Evolutionary conservation across 1,140 invertebrate genomes (phyloP).

Genomic region (Drosophila pallidifrons): DNA sequence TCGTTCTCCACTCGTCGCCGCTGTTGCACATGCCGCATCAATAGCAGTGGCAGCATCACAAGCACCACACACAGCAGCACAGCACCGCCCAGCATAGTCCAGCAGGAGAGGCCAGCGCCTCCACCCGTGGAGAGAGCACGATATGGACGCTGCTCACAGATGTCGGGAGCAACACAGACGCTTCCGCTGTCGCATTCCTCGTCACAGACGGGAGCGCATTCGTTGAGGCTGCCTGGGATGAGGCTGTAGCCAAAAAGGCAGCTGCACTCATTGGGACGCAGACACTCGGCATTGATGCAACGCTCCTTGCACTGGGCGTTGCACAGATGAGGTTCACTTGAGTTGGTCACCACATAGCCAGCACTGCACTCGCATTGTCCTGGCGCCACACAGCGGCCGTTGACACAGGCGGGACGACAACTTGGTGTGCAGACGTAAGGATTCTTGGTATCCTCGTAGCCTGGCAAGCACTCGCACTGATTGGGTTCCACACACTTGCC

Average conservation of each 20-base stretch:
- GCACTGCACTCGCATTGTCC: conserved; percentile 68
- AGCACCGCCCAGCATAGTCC: conserved; percentile 47
- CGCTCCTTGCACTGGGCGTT: conserved; percentile 78
- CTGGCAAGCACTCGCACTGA: conserved; percentile 64
- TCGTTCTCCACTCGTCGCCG: conserved; percentile 47
- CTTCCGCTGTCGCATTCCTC: conserved; percentile 85
- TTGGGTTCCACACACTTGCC: conserved; percentile 86
- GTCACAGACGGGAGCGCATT: conserved; percentile 86
- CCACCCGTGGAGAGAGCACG: neutral
- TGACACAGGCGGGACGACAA: conserved; percentile 84
- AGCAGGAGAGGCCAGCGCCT: conserved; percentile 22
- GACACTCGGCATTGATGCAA: conserved; percentile 86
- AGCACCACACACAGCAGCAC: conserved; percentile 57
- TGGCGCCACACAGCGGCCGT: conserved; percentile 68
- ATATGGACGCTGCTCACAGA: conserved; percentile 12
- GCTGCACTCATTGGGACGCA: conserved; percentile 82
- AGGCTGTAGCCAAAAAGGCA: conserved; percentile 85
- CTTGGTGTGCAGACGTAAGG: conserved; percentile 62
- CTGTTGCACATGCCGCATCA: conserved; percentile 58
- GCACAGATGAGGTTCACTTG: conserved; percentile 65
- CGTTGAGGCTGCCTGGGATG: conserved; percentile 81
- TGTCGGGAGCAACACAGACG: conserved; percentile 48
- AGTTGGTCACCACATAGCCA: conserved; percentile 71
- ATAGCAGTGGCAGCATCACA: conserved; percentile 54
- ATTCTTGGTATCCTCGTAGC: conserved; percentile 75